Evolutionary conservation across 1,140 invertebrate species (phyloP).

Genomic region (Brachionus koreanus): DNA sequence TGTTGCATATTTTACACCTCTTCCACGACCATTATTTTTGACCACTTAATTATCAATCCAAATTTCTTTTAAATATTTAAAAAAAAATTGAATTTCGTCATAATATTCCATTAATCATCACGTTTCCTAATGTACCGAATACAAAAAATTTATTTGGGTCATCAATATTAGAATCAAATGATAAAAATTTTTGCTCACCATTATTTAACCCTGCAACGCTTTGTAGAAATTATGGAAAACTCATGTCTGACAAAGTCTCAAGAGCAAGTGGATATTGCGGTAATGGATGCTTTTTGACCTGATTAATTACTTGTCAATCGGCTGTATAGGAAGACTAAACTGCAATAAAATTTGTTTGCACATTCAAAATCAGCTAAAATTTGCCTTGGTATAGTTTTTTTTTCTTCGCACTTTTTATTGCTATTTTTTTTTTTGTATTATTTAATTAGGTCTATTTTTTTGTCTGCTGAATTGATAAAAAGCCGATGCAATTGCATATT

Average conservation of each 20-base stretch:
- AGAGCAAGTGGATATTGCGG: constrained; percentile 67
- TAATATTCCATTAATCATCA: not conserved
- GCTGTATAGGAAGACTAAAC: constrained; percentile 87
- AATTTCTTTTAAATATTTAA: not conserved
- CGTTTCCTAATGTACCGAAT: no score
- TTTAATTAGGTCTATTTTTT: no score
- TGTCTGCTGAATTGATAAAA: no score
- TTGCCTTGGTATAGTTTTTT: no score
- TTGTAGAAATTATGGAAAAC: constrained; percentile 65
- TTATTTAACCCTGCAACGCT: constrained; percentile 67
- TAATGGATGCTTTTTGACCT: not conserved
- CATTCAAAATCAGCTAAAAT: constrained; percentile 64
- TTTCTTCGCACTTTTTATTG: no score
- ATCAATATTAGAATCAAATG: no score
- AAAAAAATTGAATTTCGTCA: not conserved
- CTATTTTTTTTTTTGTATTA: no score
- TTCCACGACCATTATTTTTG: not conserved
- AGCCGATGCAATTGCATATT: no score
- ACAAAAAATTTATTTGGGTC: no score
- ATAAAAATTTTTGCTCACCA: no score
- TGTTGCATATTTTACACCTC: not conserved
- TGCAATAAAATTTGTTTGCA: constrained; percentile 83
- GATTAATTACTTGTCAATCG: constrained; percentile 69
- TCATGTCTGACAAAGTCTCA: constrained; percentile 97
- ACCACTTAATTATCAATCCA: not conserved